phyloP scores from a whole-genome alignment of 2,113 vertebrate genomes.

The Crotophaga sulcirostris region DNA sequence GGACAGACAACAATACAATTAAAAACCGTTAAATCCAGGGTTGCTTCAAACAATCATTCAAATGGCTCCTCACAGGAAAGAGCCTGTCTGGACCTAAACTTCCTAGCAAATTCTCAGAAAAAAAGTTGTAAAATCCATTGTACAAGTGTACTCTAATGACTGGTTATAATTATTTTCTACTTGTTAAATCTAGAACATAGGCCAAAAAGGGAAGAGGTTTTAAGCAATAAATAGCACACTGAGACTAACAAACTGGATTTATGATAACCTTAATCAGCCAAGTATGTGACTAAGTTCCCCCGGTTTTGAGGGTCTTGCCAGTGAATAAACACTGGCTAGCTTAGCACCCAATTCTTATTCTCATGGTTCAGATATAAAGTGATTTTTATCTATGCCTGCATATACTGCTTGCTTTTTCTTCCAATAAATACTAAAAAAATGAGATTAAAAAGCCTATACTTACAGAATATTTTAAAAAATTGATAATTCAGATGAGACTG shows the following conservation, averaged over 20 bases:
- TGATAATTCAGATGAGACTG: background rate
- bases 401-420: background rate
- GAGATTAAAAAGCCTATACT: background rate
- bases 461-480: background rate
- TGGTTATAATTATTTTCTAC: background rate
- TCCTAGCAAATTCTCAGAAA: background rate
- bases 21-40: background rate
- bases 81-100: background rate
- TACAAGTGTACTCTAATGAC: background rate
- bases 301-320: background rate
- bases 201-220: background rate
- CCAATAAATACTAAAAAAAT: background rate
- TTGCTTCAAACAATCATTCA: background rate
- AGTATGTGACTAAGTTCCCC: background rate
- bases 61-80: background rate
- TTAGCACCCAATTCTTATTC: background rate
- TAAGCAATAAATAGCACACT: background rate
- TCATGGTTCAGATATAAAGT: accelerated
- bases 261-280: background rate
- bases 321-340: background rate
- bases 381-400: background rate
- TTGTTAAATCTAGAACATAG: background rate
- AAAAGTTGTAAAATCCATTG: background rate
- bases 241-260: background rate
- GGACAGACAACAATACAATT: background rate